phyloP scores from a whole-genome alignment of 1,140 invertebrate species.

The Penaeus vannamei region DNA sequence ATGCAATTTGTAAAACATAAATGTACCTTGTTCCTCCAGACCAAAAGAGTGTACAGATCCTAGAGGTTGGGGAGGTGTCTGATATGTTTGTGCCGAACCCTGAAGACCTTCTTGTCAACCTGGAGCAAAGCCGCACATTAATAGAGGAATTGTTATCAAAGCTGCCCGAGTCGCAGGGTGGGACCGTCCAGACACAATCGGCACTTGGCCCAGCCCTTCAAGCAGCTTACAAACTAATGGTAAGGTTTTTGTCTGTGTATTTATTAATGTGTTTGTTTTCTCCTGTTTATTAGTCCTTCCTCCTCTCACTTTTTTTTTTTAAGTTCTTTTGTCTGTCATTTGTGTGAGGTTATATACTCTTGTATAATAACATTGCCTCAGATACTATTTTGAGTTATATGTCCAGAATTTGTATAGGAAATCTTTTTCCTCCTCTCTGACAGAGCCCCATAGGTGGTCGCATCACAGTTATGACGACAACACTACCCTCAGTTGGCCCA shows the following conservation, averaged over 20 bases:
- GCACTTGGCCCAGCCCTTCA: slow-evolving; percentile 94
- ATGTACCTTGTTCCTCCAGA: slow-evolving; percentile 34
- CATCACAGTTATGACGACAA: slow-evolving; percentile 93
- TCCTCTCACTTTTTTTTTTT: not conserved
- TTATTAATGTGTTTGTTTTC: not conserved
- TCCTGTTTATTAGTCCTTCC: not conserved
- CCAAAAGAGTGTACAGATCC: slow-evolving; percentile 63
- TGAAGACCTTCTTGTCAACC: slow-evolving; percentile 93
- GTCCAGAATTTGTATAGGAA: not conserved
- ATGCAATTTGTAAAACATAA: slow-evolving; percentile 26
- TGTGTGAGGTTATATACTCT: too few species aligned
- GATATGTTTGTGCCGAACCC: slow-evolving; percentile 90
- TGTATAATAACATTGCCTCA: too few species aligned
- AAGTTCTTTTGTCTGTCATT: not conserved
- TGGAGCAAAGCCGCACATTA: slow-evolving; percentile 86
- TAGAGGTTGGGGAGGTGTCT: slow-evolving; percentile 67
- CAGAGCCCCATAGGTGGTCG: slow-evolving; percentile 77
- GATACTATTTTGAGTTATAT: not conserved
- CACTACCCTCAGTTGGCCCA: slow-evolving; percentile 91
- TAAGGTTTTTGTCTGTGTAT: slow-evolving; percentile 70
- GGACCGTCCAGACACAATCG: slow-evolving; percentile 82
- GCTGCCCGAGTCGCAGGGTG: slow-evolving; percentile 84
- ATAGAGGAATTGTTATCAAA: slow-evolving; percentile 85
- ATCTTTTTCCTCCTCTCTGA: not conserved
- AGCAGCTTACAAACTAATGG: slow-evolving; percentile 93